A percentile compares a stretch with the other conserved stretches of the same genome.
These are phyloP conservation scores for Umimayanthus chanpuru DNA, from an alignment of 92 coral and sea anemone genomes.

Conservation along the genomic window DNA sequence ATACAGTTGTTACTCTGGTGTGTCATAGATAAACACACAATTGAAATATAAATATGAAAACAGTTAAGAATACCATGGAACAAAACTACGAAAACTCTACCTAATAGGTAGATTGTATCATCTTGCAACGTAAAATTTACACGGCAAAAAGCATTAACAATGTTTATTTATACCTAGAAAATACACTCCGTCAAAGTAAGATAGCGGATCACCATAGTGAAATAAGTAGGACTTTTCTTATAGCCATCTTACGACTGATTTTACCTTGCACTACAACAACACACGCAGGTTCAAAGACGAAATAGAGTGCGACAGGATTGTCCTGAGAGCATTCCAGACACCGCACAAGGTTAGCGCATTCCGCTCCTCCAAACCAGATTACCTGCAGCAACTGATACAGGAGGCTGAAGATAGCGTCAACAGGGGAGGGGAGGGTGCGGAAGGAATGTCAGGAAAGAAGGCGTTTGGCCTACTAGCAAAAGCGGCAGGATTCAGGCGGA, in stretches of 20 bases:
- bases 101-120: neutral
- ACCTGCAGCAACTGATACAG: constrained; percentile 75
- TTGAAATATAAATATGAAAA: neutral
- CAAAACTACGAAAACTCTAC: no score
- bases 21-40: neutral
- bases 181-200: no score
- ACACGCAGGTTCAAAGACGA: constrained; percentile 88
- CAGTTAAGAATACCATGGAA: neutral
- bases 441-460: constrained; percentile 54
- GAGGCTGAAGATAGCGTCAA: constrained; percentile 63
- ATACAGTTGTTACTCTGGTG: neutral
- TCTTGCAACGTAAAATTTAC: neutral
- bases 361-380: constrained; percentile 88
- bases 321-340: constrained; percentile 80
- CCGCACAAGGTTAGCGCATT: constrained; percentile 82
- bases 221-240: no score
- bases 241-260: no score
- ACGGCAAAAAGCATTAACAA: no score
- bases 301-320: constrained; percentile 92
- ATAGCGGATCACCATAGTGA: no score
- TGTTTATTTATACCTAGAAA: no score
- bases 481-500: constrained; percentile 52
- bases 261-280: no score
- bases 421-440: constrained; percentile 68
- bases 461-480: constrained; percentile 9